Percentiles rank a stretch among this genome's conserved stretches.
phyloP scores from a whole-genome alignment of 2,797 vertebrate species.

The Pempheris klunzingeri region DNA sequence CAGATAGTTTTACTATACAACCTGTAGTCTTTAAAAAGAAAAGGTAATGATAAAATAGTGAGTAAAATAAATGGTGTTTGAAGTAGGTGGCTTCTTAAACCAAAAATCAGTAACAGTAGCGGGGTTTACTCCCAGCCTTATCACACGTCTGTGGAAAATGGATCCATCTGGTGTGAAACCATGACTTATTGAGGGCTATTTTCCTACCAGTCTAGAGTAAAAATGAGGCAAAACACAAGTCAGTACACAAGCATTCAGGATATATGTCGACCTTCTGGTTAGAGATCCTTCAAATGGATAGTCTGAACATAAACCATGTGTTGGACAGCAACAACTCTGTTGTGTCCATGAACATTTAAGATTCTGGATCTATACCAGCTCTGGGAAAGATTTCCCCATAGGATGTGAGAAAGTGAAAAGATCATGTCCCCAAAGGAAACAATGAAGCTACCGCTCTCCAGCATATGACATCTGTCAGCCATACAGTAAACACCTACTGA shows the following conservation, averaged over 20 bases:
- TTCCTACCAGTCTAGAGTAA: background rate
- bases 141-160: background rate
- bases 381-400: slow-evolving; percentile 4
- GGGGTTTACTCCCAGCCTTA: background rate
- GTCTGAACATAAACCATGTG: slow-evolving; percentile 13
- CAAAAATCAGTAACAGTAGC: background rate
- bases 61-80: slow-evolving; percentile 9
- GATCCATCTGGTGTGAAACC: background rate
- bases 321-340: background rate
- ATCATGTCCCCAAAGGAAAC: slow-evolving; percentile 21
- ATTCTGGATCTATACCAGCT: slow-evolving; percentile 22
- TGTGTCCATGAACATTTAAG: slow-evolving; percentile 31
- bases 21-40: slow-evolving; percentile 46
- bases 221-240: background rate
- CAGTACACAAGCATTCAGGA: background rate
- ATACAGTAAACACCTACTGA: slow-evolving; percentile 10
- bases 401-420: slow-evolving; percentile 12
- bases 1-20: slow-evolving; percentile 18
- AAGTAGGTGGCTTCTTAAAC: background rate
- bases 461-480: slow-evolving; percentile 38
- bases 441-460: slow-evolving; percentile 23
- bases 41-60: slow-evolving; percentile 17
- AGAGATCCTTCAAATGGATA: slow-evolving; percentile 1
- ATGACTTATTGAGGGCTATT: background rate
- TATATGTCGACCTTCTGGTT: background rate